A percentile compares a stretch with the other conserved stretches of the same genome.
phyloP scores from a whole-genome alignment of 2,797 vertebrate genomes.

The Parauchenoglanis ngamensis region DNA sequence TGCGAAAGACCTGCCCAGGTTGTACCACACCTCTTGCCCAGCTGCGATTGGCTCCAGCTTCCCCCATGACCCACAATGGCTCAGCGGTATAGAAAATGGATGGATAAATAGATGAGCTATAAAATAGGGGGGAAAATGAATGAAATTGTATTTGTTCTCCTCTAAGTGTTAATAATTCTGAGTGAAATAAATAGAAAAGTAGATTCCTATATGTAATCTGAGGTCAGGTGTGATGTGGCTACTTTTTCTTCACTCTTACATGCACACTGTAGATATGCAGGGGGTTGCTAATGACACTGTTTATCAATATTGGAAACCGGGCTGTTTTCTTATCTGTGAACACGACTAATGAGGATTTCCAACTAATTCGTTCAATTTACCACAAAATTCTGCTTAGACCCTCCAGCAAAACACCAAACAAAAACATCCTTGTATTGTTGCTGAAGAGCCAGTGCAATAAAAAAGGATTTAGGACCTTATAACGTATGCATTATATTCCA shows the following conservation, averaged over 20 bases:
- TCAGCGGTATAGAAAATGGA: no score
- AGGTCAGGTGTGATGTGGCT: constrained; percentile 4
- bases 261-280: not conserved
- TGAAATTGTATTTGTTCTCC: not conserved
- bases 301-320: constrained; percentile 41
- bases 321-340: constrained; percentile 49
- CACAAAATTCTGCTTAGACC: constrained; percentile 46
- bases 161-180: not conserved
- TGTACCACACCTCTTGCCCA: no score
- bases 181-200: not conserved
- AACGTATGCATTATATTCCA: constrained; percentile 38
- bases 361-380: constrained; percentile 54
- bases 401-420: constrained; percentile 38
- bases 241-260: not conserved
- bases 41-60: no score
- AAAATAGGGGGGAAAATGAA: no score
- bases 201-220: not conserved
- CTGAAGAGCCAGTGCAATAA: constrained; percentile 34
- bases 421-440: not conserved
- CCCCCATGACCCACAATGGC: no score
- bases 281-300: constrained; percentile 14
- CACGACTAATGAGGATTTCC: constrained; percentile 52
- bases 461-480: constrained; percentile 52
- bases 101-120: not conserved
- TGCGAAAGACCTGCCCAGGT: no score